Evolutionary conservation across 2,888 invertebrate species (phyloP).

Genomic region (Brassicogethes aeneus): DNA sequence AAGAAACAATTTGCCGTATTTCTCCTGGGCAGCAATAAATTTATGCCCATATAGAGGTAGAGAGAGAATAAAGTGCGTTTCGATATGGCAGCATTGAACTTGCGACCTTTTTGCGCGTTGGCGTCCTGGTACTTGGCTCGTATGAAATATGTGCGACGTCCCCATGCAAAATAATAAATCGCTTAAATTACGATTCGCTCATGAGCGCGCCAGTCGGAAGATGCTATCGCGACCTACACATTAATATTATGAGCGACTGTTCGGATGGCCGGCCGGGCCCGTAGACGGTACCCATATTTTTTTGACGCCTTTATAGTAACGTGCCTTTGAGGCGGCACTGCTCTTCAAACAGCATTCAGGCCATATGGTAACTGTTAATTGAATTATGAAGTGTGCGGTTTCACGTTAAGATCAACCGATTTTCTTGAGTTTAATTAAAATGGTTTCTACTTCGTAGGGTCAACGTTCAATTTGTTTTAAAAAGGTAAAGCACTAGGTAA

Average conservation of each 20-base stretch:
- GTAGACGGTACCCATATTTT: too few species aligned
- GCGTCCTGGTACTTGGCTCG: slow-evolving; percentile 10
- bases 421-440: too few species aligned
- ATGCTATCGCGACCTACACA: neutral
- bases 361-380: too few species aligned
- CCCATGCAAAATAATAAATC: slow-evolving; percentile 22
- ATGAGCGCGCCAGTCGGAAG: slow-evolving; percentile 13
- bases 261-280: too few species aligned
- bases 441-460: too few species aligned
- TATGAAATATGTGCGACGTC: slow-evolving; percentile 17
- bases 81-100: slow-evolving; percentile 14
- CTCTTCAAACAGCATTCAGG: too few species aligned
- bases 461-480: too few species aligned
- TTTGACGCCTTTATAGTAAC: too few species aligned
- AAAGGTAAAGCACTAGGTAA: too few species aligned
- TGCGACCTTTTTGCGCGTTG: slow-evolving; percentile 18
- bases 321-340: too few species aligned
- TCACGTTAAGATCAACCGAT: too few species aligned
- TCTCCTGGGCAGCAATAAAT: neutral
- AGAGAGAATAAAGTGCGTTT: slow-evolving; percentile 8
- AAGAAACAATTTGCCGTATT: neutral
- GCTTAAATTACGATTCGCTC: slow-evolving; percentile 23
- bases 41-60: neutral
- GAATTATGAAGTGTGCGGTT: too few species aligned
- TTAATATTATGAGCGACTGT: neutral